A percentile compares a stretch with the other conserved stretches of the same genome.
phyloP scores from a whole-genome alignment of 1,140 invertebrate species.

The Temnothorax longispinosus region DNA sequence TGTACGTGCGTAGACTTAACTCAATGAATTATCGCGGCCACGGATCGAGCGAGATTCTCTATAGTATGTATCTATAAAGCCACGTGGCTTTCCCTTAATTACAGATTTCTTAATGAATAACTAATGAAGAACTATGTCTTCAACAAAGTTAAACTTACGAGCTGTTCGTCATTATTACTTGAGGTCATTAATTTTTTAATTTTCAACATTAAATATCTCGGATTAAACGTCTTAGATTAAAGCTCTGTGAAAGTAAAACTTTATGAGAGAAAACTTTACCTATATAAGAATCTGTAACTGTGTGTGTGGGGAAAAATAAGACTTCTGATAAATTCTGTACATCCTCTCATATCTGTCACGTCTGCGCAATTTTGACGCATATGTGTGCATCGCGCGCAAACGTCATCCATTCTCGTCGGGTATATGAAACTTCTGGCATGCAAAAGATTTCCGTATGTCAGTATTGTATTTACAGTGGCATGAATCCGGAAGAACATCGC shows the following conservation, averaged over 20 bases:
- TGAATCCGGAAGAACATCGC: constrained; percentile 14
- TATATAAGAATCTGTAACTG: background rate
- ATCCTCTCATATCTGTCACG: constrained; percentile 20
- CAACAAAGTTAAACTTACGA: background rate
- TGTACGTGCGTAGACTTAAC: constrained; percentile 21
- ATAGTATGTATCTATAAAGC: background rate
- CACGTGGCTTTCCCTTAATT: constrained; percentile 8
- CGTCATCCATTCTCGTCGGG: constrained; percentile 44
- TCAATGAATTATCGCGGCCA: constrained; percentile 18
- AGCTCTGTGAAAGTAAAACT: background rate
- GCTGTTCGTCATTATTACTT: background rate
- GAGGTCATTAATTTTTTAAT: constrained; percentile 16
- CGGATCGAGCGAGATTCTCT: constrained; percentile 24
- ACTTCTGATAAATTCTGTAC: constrained; percentile 33
- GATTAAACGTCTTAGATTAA: background rate
- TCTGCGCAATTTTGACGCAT: constrained; percentile 35
- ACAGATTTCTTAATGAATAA: constrained; percentile 16
- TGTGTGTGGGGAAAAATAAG: background rate
- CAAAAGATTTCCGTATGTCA: constrained; percentile 32
- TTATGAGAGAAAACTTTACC: background rate
- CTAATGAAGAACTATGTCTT: background rate
- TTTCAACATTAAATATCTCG: background rate
- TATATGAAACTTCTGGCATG: constrained; percentile 35
- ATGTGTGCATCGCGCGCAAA: constrained; percentile 37
- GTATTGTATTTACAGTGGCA: constrained; percentile 38